A percentile compares a stretch with the other conserved stretches of the same genome.
Conservation (phyloP, 1,140 invertebrate species). For the Hydropsyche tenuis region DNA sequence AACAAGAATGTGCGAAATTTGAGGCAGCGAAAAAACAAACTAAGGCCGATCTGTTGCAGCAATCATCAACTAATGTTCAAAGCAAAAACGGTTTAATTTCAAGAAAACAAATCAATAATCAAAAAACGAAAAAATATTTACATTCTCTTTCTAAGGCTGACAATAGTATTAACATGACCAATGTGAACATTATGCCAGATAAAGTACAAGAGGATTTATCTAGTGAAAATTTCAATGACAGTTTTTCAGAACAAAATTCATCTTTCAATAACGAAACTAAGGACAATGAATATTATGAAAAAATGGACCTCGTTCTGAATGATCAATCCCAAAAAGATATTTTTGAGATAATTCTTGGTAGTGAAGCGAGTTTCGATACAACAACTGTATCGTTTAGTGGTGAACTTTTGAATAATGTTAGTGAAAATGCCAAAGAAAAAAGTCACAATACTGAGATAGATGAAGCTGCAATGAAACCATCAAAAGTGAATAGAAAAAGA, state of each 20-base stretch:
- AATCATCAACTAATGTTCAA: background rate
- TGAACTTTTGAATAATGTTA: background rate
- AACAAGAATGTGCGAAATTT: conserved; percentile 1
- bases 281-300: background rate
- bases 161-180: background rate
- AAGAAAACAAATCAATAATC: background rate
- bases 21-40: background rate
- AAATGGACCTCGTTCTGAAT: conserved; percentile 33
- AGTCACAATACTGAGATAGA: background rate
- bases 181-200: too few relatives aligned
- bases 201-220: background rate
- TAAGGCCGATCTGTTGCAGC: background rate
- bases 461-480: background rate
- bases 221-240: background rate
- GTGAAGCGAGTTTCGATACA: conserved; percentile 35
- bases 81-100: background rate
- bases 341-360: conserved; percentile 46
- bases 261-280: background rate
- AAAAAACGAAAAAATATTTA: background rate
- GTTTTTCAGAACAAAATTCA: background rate
- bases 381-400: conserved; percentile 33
- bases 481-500: conserved; percentile 9
- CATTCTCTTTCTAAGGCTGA: background rate
- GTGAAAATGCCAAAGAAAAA: background rate
- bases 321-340: conserved; percentile 42